Percentiles rank a stretch among this genome's conserved stretches.
phyloP scores from a whole-genome alignment of 2,888 invertebrate genomes.

The Lucinisca nassula region DNA sequence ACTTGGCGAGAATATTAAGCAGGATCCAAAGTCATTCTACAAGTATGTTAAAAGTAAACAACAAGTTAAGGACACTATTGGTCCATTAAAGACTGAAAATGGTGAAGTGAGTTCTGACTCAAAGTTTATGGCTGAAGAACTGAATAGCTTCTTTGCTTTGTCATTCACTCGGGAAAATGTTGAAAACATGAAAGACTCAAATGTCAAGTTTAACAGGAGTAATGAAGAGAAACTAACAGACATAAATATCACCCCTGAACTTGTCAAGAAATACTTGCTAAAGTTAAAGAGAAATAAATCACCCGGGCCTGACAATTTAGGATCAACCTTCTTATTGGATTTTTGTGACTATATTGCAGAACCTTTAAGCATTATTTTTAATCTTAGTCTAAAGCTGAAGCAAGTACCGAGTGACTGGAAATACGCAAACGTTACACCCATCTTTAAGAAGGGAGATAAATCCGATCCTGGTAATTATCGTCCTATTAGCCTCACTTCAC shows the following conservation, averaged over 20 bases:
- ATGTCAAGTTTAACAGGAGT: too few species aligned
- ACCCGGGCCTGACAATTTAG: too few species aligned
- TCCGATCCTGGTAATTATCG: not conserved
- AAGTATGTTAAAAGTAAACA: constrained; percentile 25
- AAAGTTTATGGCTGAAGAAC: not conserved
- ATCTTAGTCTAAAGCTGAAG: not conserved
- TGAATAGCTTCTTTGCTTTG: not conserved
- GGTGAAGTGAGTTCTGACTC: not conserved
- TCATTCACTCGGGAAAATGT: not conserved
- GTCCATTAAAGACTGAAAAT: constrained; percentile 3
- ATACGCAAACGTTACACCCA: constrained; percentile 4
- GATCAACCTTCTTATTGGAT: too few species aligned
- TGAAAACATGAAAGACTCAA: too few species aligned
- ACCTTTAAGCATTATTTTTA: constrained; percentile 6
- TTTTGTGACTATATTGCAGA: constrained; percentile 17
- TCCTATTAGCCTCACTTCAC: too few species aligned
- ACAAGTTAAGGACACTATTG: constrained; percentile 8
- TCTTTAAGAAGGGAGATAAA: constrained; percentile 27
- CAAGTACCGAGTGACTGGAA: constrained; percentile 26
- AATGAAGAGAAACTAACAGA: not conserved
- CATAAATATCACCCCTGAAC: not conserved
- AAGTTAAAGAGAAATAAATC: too few species aligned
- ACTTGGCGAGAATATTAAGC: not conserved
- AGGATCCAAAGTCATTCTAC: constrained; percentile 24
- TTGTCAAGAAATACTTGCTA: not conserved